phyloP scores from a whole-genome alignment of 2,113 vertebrate species.

The Vidua chalybeata region DNA sequence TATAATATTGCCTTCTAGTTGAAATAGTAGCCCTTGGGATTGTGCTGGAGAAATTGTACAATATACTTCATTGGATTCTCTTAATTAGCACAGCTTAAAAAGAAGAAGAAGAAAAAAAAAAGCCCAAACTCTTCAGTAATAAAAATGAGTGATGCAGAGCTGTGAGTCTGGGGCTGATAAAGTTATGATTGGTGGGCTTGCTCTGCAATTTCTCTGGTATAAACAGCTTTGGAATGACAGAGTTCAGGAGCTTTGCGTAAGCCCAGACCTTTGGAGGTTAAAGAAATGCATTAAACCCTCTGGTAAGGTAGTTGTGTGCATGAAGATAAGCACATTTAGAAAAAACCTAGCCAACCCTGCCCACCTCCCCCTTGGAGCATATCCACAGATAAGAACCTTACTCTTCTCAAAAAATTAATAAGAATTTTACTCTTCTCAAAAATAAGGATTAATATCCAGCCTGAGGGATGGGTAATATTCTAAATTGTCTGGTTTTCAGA shows the following conservation, averaged over 20 bases:
- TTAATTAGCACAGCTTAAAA: background rate
- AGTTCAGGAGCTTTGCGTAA: background rate
- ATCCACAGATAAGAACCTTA: background rate
- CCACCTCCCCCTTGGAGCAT: background rate
- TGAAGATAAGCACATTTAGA: background rate
- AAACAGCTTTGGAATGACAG: background rate
- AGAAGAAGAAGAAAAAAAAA: background rate
- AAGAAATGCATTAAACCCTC: background rate
- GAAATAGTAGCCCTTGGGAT: background rate
- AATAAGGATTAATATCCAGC: background rate
- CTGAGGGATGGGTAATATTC: background rate
- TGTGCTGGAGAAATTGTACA: background rate
- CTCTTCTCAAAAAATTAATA: background rate
- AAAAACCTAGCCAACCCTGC: background rate
- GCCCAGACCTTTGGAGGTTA: background rate
- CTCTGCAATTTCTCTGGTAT: background rate
- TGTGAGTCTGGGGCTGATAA: background rate
- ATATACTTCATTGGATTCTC: background rate
- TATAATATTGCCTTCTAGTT: background rate
- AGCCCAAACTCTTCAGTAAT: background rate
- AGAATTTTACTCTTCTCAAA: background rate
- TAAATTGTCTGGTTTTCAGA: background rate
- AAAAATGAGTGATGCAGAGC: background rate
- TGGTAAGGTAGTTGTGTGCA: background rate
- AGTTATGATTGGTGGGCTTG: background rate